Conservation (phyloP, 1,140 invertebrate genomes). For the Piezodorus guildinii region DNA sequence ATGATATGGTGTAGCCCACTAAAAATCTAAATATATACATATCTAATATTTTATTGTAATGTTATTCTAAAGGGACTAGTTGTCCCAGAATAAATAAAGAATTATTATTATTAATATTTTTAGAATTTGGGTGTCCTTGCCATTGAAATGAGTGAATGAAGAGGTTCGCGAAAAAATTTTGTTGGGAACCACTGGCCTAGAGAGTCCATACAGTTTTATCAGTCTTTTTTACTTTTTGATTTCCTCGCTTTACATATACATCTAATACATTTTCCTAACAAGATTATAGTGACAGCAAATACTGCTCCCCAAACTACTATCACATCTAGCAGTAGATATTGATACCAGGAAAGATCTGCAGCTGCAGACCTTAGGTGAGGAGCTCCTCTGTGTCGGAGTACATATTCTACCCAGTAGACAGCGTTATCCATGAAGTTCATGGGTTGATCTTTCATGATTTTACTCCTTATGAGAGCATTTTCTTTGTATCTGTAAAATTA, state of each 20-base stretch:
- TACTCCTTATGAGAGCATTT: conserved; percentile 13
- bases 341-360: conserved; percentile 37
- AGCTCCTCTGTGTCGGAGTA: conserved; percentile 38
- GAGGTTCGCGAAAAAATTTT: too few relatives aligned
- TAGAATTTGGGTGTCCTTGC: too few relatives aligned
- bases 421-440: conserved; percentile 41
- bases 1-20: too few relatives aligned
- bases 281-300: background rate
- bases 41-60: too few relatives aligned
- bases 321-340: conserved; percentile 49
- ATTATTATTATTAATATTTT: too few relatives aligned
- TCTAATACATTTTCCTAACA: background rate
- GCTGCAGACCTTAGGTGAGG: conserved; percentile 35
- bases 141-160: too few relatives aligned
- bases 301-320: background rate
- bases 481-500: conserved; percentile 16
- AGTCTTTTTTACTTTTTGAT: background rate
- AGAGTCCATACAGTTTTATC: too few relatives aligned
- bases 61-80: too few relatives aligned
- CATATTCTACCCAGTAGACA: conserved; percentile 51
- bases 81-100: too few relatives aligned
- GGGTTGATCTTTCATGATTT: conserved; percentile 42
- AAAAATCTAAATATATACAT: too few relatives aligned
- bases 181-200: too few relatives aligned
- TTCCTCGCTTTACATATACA: background rate